Evolutionary conservation across 2,888 invertebrate genomes (phyloP).

Genomic region (Horisme vitalbata): DNA sequence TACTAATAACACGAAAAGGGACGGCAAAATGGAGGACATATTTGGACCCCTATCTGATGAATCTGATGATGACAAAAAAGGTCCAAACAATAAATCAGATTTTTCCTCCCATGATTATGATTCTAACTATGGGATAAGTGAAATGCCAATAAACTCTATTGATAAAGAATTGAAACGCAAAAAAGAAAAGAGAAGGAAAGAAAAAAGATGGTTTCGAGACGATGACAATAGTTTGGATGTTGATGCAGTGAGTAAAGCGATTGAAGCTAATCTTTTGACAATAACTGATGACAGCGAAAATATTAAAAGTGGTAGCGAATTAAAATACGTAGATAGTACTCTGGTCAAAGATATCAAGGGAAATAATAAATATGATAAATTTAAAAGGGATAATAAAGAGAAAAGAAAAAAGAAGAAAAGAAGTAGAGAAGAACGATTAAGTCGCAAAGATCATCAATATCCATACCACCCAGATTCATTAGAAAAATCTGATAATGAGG

Average conservation of each 20-base stretch:
- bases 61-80: slow-evolving; percentile 63
- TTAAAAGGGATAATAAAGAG: slow-evolving; percentile 85
- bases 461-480: slow-evolving; percentile 82
- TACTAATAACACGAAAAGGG: slow-evolving; percentile 79
- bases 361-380: slow-evolving; percentile 56
- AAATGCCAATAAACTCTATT: slow-evolving; percentile 56
- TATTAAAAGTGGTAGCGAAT: slow-evolving; percentile 57
- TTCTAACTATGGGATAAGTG: slow-evolving; percentile 40
- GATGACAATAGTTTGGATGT: slow-evolving; percentile 92
- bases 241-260: slow-evolving; percentile 90
- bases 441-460: slow-evolving; percentile 85
- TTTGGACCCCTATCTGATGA: slow-evolving; percentile 94
- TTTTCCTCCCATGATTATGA: slow-evolving; percentile 49
- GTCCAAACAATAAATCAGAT: slow-evolving; percentile 48
- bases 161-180: slow-evolving; percentile 82
- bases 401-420: slow-evolving; percentile 94
- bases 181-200: slow-evolving; percentile 85
- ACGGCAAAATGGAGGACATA: slow-evolving; percentile 93
- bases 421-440: slow-evolving; percentile 89
- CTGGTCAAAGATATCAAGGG: slow-evolving; percentile 36
- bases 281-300: slow-evolving; percentile 72
- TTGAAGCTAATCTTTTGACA: slow-evolving; percentile 89
- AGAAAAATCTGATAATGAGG: slow-evolving; percentile 50
- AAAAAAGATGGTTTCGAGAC: slow-evolving; percentile 83
- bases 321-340: slow-evolving; percentile 82